Evolutionary conservation across 2,888 invertebrate genomes (phyloP).

Genomic region (Harpagoxenus sublaevis): DNA sequence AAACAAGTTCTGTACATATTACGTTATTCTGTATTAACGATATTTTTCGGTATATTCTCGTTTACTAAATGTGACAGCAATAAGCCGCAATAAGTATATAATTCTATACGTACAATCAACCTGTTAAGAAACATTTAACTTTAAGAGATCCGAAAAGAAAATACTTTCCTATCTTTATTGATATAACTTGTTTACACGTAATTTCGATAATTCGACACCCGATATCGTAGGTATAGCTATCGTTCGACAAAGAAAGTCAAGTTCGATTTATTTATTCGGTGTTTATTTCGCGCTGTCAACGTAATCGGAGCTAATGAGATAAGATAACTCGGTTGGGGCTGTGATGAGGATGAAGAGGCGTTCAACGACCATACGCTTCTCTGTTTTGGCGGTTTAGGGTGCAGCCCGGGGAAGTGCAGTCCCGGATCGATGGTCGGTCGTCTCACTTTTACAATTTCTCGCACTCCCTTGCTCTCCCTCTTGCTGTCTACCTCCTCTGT

Average conservation of each 20-base stretch:
- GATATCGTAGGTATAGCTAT: background rate
- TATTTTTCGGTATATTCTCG: background rate
- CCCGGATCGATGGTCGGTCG: constrained; percentile 71
- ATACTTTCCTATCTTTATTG: background rate
- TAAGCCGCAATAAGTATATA: background rate
- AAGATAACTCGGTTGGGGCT: constrained; percentile 32
- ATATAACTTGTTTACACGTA: background rate
- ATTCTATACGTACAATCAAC: background rate
- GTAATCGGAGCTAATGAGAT: constrained; percentile 15
- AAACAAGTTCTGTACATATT: constrained; percentile 19
- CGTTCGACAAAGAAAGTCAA: background rate
- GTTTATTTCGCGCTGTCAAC: constrained; percentile 1
- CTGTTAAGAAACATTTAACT: background rate
- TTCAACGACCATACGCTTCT: constrained; percentile 69
- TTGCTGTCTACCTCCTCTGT: background rate
- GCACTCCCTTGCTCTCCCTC: constrained; percentile 26
- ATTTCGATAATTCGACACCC: background rate
- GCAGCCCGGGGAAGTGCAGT: constrained; percentile 56
- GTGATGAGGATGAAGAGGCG: constrained; percentile 47
- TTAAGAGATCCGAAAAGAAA: background rate
- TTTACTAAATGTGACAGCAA: background rate
- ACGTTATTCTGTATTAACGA: background rate
- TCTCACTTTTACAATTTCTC: constrained; percentile 72
- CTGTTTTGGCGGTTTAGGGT: constrained; percentile 66
- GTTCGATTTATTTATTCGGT: background rate